Conservation (phyloP, 2,113 vertebrate genomes). For the Toxostoma redivivum region DNA sequence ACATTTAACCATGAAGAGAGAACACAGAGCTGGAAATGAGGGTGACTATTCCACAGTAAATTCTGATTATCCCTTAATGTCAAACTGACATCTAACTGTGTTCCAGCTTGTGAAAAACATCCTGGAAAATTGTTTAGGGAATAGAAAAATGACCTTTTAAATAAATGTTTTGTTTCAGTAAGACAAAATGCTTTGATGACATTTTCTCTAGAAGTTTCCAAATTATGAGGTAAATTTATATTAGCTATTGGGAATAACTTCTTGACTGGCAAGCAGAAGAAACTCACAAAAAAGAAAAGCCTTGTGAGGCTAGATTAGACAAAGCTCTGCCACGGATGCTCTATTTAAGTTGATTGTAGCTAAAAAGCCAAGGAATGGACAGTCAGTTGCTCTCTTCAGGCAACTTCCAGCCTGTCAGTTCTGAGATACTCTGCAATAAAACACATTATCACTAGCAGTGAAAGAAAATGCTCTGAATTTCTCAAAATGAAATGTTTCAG, state of each 20-base stretch:
- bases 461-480: slow-evolving; percentile 12
- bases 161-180: neutral
- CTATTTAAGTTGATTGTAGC: neutral
- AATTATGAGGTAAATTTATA: neutral
- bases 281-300: neutral
- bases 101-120: neutral
- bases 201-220: neutral
- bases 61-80: neutral
- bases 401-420: slow-evolving; percentile 11
- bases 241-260: neutral
- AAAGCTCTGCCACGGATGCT: neutral
- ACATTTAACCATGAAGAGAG: neutral
- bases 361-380: neutral
- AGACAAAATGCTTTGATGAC: neutral
- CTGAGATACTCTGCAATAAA: neutral
- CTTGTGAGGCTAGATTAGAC: neutral
- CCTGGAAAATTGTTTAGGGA: neutral
- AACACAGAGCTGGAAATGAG: neutral
- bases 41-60: neutral
- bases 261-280: neutral
- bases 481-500: slow-evolving; percentile 21
- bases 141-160: neutral
- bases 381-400: slow-evolving; percentile 9
- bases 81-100: neutral
- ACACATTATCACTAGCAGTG: neutral